Percentiles rank a stretch among this genome's conserved stretches.
Evolutionary conservation across 1,140 invertebrate species (phyloP).

Genomic region (Atopsyche davidsoni): DNA sequence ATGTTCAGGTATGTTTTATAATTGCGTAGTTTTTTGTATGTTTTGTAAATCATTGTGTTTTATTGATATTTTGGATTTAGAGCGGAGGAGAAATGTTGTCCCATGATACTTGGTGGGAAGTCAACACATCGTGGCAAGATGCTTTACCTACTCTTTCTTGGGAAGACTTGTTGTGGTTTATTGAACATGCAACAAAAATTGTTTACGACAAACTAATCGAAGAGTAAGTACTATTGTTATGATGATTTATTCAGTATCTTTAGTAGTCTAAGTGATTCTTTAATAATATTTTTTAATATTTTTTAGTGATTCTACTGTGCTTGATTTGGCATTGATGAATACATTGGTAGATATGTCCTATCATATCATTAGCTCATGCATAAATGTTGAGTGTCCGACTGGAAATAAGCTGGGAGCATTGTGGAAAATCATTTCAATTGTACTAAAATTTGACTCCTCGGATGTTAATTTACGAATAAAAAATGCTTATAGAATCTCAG

Average conservation of each 20-base stretch:
- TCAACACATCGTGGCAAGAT: constrained; percentile 51
- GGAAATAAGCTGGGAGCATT: constrained; percentile 12
- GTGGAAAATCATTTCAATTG: constrained; percentile 6
- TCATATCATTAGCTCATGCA: constrained; percentile 22
- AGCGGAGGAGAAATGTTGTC: constrained; percentile 36
- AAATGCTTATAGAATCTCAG: constrained; percentile 5
- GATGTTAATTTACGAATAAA: constrained; percentile 11
- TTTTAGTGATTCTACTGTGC: constrained; percentile 10
- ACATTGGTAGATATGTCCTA: constrained; percentile 25
- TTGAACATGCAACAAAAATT: constrained; percentile 20
- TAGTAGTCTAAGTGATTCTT: neutral
- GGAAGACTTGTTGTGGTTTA: constrained; percentile 14
- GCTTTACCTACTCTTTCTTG: constrained; percentile 33
- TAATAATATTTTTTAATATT: constrained; percentile 2
- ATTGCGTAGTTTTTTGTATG: constrained; percentile 1
- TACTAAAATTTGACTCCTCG: constrained; percentile 18
- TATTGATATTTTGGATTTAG: too few relatives aligned
- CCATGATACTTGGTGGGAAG: constrained; percentile 47
- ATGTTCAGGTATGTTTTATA: constrained; percentile 26
- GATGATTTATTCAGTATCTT: neutral
- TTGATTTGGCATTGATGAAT: constrained; percentile 13
- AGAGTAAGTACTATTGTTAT: constrained; percentile 14
- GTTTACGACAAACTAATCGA: constrained; percentile 20
- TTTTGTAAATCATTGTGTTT: neutral
- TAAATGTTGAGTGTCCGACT: constrained; percentile 2